Base-by-base conservation (phyloP, 2,797 vertebrate genomes). In the Sandelia bainsii region DNA sequence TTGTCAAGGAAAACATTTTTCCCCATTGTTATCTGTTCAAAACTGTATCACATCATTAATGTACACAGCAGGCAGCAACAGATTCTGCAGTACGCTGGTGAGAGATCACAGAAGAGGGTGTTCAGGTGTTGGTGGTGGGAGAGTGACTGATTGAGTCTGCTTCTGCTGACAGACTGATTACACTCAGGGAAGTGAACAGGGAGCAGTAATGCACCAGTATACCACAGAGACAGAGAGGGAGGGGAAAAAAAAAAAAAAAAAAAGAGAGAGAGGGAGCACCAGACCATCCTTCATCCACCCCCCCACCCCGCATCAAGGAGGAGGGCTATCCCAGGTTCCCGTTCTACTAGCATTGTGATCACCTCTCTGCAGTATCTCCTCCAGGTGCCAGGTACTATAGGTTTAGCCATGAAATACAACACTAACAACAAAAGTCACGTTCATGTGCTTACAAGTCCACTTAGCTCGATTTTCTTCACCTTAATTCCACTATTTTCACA, bases 131-230 rank as follows among this genome's bases (percentile, higher is more conserved):
- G 66, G 69, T 73, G 80, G 17, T 44, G 69, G 45, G 34, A 61
- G 68, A 42, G 69, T 81, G 83, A 88, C 86, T 85, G 86, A 88
- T 86, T 85, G 86, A 88, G 84, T 91, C 79, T 87, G 85, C 81
- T 83, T 69, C 73, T 82, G 83, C 89, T 88, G 87, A 88, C 89
- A 83, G 81, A 82, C 86, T 89, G 90, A 93, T 87, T 90, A 85
- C 59, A 75, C 69, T 73, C 20, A 23, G 67, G 69, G 75, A 83
- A 71, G 83, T 81, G 88, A 83, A 84, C 75, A 52, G 69, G 72
- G 84, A 86, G 84, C 84, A 87, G 84, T 89, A 89, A 90, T 90
- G 83, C 83, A 87, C 87, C 87, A 89, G 80, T 65, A 80, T 57
- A 81, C 65, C 67, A 81, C 23, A 62, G 63, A 60, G 37, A 34